Percentiles rank a stretch among this genome's conserved stretches.
phyloP scores from a whole-genome alignment of 2,888 invertebrate species.

The Mongoloraphidia duomilia region DNA sequence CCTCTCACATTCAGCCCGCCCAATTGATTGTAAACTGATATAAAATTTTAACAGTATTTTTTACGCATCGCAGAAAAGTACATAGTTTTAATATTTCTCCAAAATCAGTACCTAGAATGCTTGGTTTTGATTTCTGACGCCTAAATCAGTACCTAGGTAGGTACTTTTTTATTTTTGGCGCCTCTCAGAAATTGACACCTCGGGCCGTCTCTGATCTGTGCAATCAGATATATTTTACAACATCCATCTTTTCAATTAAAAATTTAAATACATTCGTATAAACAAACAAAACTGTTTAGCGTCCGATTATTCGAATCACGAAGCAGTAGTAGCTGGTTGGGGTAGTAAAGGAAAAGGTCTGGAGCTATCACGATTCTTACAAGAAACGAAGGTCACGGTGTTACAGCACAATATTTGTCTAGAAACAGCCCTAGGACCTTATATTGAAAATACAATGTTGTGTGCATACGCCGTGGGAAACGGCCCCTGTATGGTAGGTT shows the following conservation, averaged over 20 bases:
- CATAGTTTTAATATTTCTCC: too few species aligned
- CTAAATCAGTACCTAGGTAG: too few species aligned
- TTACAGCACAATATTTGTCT: constrained; percentile 31
- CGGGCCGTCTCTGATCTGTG: too few species aligned
- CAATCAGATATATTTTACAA: too few species aligned
- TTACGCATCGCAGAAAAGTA: too few species aligned
- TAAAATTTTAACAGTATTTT: too few species aligned
- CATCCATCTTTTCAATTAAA: not conserved
- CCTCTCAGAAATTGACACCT: not conserved
- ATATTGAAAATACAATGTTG: constrained; percentile 38
- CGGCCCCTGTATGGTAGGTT: constrained; percentile 41
- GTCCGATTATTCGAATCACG: constrained; percentile 29
- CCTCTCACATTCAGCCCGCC: too few species aligned
- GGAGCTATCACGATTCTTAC: constrained; percentile 31
- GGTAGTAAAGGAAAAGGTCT: constrained; percentile 27
- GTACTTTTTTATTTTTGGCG: constrained; percentile 6
- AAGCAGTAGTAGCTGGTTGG: constrained; percentile 41
- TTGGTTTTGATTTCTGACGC: too few species aligned
- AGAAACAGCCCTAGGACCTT: constrained; percentile 20
- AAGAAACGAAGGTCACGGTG: constrained; percentile 34
- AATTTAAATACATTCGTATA: not conserved
- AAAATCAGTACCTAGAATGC: too few species aligned
- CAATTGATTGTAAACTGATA: too few species aligned
- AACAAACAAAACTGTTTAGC: constrained; percentile 20
- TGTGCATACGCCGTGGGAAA: constrained; percentile 41